Evolutionary conservation across 2,888 invertebrate genomes (phyloP).

Genomic region (Tetragnatha montana): DNA sequence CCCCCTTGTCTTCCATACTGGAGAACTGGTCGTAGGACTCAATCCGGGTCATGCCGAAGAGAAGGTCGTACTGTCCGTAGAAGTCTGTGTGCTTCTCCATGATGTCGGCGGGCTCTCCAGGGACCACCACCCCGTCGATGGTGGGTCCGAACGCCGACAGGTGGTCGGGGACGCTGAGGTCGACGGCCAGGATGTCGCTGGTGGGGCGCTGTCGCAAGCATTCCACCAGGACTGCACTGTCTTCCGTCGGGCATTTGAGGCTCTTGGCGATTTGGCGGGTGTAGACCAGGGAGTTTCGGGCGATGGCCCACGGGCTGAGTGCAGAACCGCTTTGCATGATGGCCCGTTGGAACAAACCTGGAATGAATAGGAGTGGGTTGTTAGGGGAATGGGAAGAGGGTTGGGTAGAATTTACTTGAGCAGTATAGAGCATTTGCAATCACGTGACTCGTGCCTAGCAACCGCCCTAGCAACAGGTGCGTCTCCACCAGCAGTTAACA

Average conservation of each 20-base stretch:
- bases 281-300: constrained; percentile 81
- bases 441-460: no score
- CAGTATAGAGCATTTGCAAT: no score
- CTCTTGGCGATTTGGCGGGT: constrained; percentile 72
- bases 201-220: constrained; percentile 80
- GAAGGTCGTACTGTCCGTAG: constrained; percentile 75
- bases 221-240: constrained; percentile 72
- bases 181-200: constrained; percentile 77
- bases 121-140: constrained; percentile 95
- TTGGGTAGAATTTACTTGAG: no score
- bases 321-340: constrained; percentile 87
- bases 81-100: constrained; percentile 71
- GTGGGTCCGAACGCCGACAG: constrained; percentile 94
- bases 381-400: no score
- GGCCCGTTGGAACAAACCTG: constrained; percentile 85
- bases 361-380: neutral
- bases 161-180: constrained; percentile 80
- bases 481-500: no score
- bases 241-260: constrained; percentile 81
- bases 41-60: constrained; percentile 78
- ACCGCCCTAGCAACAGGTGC: no score
- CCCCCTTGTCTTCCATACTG: constrained; percentile 88
- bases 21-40: constrained; percentile 92
- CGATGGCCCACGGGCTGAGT: constrained; percentile 85
- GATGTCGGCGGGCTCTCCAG: constrained; percentile 79